Evolutionary conservation across 2,113 vertebrate genomes (phyloP).

Genomic region (Oreochromis tanganicae): DNA sequence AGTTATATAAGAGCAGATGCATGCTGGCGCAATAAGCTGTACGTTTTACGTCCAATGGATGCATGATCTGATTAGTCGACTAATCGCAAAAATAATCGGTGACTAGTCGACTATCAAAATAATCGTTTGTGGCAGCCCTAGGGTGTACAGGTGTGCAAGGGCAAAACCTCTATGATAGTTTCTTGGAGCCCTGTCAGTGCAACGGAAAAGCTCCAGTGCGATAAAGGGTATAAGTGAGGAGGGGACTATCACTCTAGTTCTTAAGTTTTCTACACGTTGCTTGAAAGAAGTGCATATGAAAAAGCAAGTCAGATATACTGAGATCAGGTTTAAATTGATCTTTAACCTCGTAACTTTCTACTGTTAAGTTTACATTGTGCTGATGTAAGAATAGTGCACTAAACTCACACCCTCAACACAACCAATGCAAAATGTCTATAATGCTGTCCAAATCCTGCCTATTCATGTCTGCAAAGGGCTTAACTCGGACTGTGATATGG

Average conservation of each 20-base stretch:
- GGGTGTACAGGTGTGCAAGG: neutral
- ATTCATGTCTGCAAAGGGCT: neutral
- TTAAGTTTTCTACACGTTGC: neutral
- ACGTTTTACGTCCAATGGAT: no score
- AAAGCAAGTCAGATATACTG: neutral
- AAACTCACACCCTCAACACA: neutral
- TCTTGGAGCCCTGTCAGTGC: neutral
- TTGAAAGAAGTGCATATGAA: neutral
- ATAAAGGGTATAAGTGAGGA: neutral
- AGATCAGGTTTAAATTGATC: neutral
- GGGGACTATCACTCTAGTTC: neutral
- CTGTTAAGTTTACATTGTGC: neutral
- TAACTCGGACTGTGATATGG: neutral
- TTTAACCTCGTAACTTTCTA: neutral
- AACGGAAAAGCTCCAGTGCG: neutral
- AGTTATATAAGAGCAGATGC: no score
- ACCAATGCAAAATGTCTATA: neutral
- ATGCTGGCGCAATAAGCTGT: no score
- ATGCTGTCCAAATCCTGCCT: neutral
- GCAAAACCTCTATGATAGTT: neutral
- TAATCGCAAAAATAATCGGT: no score
- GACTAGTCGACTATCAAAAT: no score
- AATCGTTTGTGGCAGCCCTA: no score
- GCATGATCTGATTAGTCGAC: no score
- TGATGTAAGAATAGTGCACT: neutral